A percentile compares a stretch with the other conserved stretches of the same genome.
Conservation (phyloP, 2,113 vertebrate genomes). For the Lagenorhynchus albirostris region DNA sequence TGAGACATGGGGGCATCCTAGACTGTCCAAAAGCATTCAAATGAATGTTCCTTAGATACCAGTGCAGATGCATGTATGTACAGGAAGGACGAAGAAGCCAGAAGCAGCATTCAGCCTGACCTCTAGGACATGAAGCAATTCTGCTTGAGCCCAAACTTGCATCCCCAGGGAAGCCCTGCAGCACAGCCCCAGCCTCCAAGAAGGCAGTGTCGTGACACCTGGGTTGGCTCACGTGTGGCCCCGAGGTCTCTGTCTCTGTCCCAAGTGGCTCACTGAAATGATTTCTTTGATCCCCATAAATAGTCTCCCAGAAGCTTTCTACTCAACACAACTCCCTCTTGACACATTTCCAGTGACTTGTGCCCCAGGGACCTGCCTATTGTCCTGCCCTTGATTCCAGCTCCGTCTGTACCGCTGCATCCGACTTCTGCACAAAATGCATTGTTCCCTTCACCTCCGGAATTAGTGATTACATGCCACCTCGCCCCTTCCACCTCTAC, state of each 20-base stretch:
- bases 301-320: neutral
- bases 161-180: neutral
- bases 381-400: neutral
- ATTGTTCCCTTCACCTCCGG: neutral
- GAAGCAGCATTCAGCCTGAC: neutral
- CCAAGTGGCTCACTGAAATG: neutral
- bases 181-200: neutral
- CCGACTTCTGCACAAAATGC: neutral
- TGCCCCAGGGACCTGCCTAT: too few relatives aligned
- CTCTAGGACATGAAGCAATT: accelerated
- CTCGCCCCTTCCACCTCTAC: too few relatives aligned
- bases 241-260: too few relatives aligned
- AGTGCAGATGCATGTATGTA: accelerated
- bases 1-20: accelerated
- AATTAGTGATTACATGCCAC: accelerated
- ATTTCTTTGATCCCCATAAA: neutral
- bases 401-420: neutral
- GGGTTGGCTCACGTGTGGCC: neutral
- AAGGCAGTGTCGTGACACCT: too few relatives aligned
- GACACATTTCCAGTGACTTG: neutral
- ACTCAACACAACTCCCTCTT: neutral
- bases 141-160: neutral
- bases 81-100: neutral
- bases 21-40: neutral
- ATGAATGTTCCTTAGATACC: accelerated